Evolutionary conservation across 2,113 vertebrate genomes (phyloP).

Genomic region (Gambusia holbrooki): DNA sequence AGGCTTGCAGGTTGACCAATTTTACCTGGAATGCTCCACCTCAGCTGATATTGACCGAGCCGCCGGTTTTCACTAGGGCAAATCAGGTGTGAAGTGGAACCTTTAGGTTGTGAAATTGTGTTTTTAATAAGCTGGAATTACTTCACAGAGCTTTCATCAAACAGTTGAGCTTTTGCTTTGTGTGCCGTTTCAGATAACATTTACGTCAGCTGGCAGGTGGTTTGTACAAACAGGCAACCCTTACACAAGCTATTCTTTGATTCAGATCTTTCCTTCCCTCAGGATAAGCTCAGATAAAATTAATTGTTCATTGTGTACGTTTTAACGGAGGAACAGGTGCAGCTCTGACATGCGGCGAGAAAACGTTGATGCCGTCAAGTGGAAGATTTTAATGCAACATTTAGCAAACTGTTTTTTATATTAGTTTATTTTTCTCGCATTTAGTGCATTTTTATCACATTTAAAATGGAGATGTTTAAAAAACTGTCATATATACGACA

Average conservation of each 20-base stretch:
- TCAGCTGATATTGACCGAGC: slow-evolving; percentile 53
- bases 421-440: too few relatives aligned
- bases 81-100: slow-evolving; percentile 65
- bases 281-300: slow-evolving; percentile 15
- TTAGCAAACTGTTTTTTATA: too few relatives aligned
- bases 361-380: neutral
- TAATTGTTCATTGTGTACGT: slow-evolving; percentile 8
- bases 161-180: slow-evolving; percentile 43
- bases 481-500: too few relatives aligned
- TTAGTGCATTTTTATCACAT: too few relatives aligned
- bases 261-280: slow-evolving; percentile 18
- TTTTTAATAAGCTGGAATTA: slow-evolving; percentile 56
- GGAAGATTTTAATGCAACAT: too few relatives aligned
- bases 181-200: slow-evolving; percentile 30
- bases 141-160: slow-evolving; percentile 43
- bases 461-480: too few relatives aligned
- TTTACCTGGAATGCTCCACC: slow-evolving; percentile 60
- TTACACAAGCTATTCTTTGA: slow-evolving; percentile 14
- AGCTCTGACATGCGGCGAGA: neutral
- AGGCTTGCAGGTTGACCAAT: slow-evolving; percentile 68
- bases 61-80: slow-evolving; percentile 25
- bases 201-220: slow-evolving; percentile 29
- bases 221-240: slow-evolving; percentile 29
- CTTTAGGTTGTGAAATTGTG: slow-evolving; percentile 56
- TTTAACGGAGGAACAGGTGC: neutral